Evolutionary conservation across 2,113 vertebrate species (phyloP), one percentile per base, ranked within the genome.

Genomic region (Alosa alosa): DNA sequence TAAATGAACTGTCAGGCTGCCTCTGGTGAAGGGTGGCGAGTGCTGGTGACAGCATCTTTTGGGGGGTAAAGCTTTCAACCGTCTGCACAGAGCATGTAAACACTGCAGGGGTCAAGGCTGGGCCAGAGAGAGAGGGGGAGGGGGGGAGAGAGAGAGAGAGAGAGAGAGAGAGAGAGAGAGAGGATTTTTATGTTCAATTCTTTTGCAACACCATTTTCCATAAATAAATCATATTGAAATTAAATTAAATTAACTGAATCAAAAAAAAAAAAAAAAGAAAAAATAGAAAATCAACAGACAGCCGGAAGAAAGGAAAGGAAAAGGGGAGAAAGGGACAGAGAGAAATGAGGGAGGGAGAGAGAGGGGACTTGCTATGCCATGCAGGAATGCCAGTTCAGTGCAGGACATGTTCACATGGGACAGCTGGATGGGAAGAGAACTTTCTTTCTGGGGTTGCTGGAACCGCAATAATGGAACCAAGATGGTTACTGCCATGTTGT

Each of bases 301-400:
- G 47, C 47, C 13, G 47, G 2, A 60, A 52, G 82, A 20, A 52
- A 83, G 57, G 11, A 31, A 13, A 15, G 2, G 41, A 44, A 44
- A 44, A 44, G 41, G 4, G 81, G 39, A 49, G 57, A 44, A 82
- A 72, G 55, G 75, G 49, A 45, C 5, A 57, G 85, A 78, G 85
- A 82, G 72, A 88, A 44, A 84, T 50, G 45, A 81, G 22, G 18
- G 52, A 25, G 68, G 60, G 55, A 85, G 81, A 64, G 18, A 15
- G n/a, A n/a, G n/a, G n/a, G n/a, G n/a, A n/a, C n/a, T n/a, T n/a
- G n/a, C 84, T 47, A 55, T 88, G 83, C 82, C 81, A 82, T 13
- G 45, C 39, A 25, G 82, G 84, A 89, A 88, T 86, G 88, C 50
- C 85, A 82, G 83, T 45, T 81, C 49, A 46, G 86, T 82, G 89